Evolutionary conservation across 2,113 vertebrate genomes (phyloP).

Genomic region (Peucedramus taeniatus): DNA sequence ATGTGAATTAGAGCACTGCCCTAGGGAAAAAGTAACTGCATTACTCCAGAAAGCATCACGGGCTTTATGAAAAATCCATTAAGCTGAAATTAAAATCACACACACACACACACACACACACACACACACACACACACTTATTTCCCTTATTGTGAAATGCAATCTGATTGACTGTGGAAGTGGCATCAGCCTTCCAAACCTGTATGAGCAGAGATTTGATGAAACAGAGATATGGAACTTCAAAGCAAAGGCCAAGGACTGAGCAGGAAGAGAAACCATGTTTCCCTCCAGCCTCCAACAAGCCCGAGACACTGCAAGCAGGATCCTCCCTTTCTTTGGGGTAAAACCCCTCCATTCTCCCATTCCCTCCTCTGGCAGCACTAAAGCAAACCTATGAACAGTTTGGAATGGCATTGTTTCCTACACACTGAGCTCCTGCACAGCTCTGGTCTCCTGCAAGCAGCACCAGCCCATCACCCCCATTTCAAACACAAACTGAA

Average conservation of each 20-base stretch:
- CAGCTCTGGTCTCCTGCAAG: neutral
- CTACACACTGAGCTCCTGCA: neutral
- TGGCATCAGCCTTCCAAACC: neutral
- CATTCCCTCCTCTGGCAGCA: neutral
- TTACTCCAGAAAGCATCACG: neutral
- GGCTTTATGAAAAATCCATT: neutral
- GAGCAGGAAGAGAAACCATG: neutral
- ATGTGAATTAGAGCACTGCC: conserved; percentile 3
- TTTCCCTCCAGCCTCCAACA: neutral
- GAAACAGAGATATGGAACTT: neutral
- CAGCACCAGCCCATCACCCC: neutral
- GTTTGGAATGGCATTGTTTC: neutral
- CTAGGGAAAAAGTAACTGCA: neutral
- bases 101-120: neutral
- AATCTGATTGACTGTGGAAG: neutral
- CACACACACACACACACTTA: neutral
- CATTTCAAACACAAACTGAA: neutral
- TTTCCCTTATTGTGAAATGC: neutral
- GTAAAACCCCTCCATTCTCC: neutral
- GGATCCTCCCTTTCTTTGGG: neutral
- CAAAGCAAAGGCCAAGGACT: neutral
- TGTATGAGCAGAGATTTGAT: neutral
- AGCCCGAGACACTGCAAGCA: neutral
- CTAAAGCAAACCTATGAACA: neutral
- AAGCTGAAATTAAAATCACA: neutral